These are phyloP conservation scores for Macquaria australasica DNA, from an alignment of 2,113 vertebrate species.

Conservation along the genomic window DNA sequence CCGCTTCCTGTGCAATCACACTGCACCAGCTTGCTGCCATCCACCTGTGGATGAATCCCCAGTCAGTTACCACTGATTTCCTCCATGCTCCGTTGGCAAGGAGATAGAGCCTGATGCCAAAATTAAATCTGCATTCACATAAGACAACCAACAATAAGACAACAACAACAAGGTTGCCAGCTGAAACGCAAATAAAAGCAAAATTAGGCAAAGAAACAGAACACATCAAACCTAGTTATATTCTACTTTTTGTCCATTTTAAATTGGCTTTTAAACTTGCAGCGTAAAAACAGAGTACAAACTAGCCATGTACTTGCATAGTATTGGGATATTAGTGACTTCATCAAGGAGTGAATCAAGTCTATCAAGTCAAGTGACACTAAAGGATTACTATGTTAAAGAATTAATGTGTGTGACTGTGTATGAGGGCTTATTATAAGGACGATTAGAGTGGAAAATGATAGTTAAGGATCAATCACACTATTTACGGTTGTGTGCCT, in stretches of 20 bases:
- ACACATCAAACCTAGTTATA: background rate
- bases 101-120: background rate
- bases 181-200: background rate
- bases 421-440: background rate
- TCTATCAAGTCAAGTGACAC: background rate
- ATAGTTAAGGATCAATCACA: background rate
- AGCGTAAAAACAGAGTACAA: background rate
- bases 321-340: background rate
- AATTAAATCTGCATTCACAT: constrained; percentile 1
- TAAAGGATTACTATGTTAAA: background rate
- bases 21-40: background rate
- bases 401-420: background rate
- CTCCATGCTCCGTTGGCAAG: background rate
- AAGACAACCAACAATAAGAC: background rate
- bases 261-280: background rate
- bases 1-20: constrained; percentile 17
- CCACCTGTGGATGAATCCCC: constrained; percentile 28
- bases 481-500: background rate
- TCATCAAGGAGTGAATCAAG: background rate
- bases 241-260: background rate
- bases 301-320: too few relatives aligned
- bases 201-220: background rate
- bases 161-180: background rate
- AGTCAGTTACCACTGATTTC: constrained; percentile 3
- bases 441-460: background rate